A percentile compares a stretch with the other conserved stretches of the same genome.
Conservation (phyloP, 1,140 invertebrate genomes). For the Bemisia tabaci region DNA sequence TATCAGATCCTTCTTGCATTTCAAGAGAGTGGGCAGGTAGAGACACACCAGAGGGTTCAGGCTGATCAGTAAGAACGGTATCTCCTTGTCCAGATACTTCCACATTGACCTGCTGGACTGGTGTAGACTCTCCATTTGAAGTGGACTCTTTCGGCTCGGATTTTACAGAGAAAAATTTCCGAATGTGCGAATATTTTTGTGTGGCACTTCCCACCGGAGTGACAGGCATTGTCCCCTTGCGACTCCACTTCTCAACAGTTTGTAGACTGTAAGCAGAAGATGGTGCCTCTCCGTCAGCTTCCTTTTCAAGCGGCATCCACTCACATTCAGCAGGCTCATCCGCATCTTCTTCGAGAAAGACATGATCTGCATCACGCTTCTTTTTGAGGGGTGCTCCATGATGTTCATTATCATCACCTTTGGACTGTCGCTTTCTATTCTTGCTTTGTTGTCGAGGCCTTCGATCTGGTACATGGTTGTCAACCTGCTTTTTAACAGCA, state of each 20-base stretch:
- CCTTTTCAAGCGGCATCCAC: too few relatives aligned
- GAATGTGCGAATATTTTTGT: not conserved
- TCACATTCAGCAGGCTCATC: too few relatives aligned
- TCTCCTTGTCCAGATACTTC: not conserved
- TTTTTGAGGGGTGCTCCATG: too few relatives aligned
- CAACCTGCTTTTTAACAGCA: not conserved
- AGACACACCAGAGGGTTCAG: not conserved
- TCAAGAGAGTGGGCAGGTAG: not conserved
- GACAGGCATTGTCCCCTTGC: not conserved
- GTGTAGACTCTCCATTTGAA: not conserved
- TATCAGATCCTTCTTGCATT: not conserved
- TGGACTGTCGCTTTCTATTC: not conserved
- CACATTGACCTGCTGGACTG: not conserved
- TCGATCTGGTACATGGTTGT: not conserved
- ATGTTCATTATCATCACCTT: too few relatives aligned
- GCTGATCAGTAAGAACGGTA: not conserved
- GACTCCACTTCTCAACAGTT: not conserved
- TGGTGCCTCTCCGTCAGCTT: too few relatives aligned
- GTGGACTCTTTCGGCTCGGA: not conserved
- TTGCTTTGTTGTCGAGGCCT: too few relatives aligned
- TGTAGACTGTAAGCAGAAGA: not conserved
- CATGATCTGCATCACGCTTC: too few relatives aligned
- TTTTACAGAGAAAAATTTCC: not conserved
- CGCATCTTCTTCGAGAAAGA: too few relatives aligned
- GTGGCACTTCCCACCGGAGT: not conserved